phyloP scores from a whole-genome alignment of 2,797 vertebrate species.

The Zalophus californianus region DNA sequence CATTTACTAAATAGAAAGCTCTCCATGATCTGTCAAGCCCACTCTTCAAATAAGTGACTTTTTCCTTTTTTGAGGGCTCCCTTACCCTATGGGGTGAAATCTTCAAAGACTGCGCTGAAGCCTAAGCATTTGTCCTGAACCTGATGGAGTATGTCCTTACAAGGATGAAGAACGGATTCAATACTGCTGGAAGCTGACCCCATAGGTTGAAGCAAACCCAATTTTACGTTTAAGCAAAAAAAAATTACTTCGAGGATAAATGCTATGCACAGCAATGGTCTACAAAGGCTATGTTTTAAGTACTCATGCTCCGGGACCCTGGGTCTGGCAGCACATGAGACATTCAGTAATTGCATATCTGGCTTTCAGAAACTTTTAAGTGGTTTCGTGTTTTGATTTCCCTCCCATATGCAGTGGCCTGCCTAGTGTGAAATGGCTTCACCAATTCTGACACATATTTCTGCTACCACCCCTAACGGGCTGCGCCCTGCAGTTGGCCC shows the following conservation, averaged over 20 bases:
- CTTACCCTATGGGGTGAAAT: background rate
- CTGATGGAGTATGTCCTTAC: background rate
- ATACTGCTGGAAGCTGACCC: background rate
- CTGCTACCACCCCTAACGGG: background rate
- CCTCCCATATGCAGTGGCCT: background rate
- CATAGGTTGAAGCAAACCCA: constrained; percentile 13
- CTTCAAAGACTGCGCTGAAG: background rate
- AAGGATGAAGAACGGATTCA: background rate
- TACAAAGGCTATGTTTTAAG: background rate
- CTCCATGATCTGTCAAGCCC: background rate
- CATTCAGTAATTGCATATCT: background rate
- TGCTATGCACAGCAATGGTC: background rate
- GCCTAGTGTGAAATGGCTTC: background rate
- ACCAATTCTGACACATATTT: background rate
- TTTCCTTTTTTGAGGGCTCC: background rate
- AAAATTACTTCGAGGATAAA: background rate
- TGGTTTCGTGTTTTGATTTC: background rate
- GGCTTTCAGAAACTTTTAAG: background rate
- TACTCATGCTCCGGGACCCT: background rate
- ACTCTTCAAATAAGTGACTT: background rate
- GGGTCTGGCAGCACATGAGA: background rate
- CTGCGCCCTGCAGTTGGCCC: background rate
- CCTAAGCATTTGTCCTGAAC: background rate
- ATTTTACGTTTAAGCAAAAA: constrained; percentile 23
- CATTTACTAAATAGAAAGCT: background rate